phyloP scores from a whole-genome alignment of 2,113 vertebrate genomes.

The Nesogale talazaci region DNA sequence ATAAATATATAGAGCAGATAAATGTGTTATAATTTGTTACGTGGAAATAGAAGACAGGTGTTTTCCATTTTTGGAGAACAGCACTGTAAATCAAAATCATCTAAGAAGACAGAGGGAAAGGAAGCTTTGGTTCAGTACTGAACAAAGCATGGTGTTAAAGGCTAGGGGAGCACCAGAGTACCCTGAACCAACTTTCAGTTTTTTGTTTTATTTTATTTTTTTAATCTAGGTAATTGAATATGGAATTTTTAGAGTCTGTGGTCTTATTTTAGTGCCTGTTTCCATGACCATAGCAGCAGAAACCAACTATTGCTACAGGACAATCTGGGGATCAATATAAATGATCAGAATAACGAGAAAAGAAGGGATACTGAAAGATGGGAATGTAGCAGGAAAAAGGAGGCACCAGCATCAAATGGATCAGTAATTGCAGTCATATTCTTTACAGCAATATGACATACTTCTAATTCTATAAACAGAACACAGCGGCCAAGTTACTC shows the following conservation, averaged over 20 bases:
- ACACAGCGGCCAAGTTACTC: neutral
- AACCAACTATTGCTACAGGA: neutral
- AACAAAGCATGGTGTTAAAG: too few relatives aligned
- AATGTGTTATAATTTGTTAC: too few relatives aligned
- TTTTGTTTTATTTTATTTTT: too few relatives aligned
- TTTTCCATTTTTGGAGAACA: too few relatives aligned
- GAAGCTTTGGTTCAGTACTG: too few relatives aligned
- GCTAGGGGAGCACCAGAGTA: too few relatives aligned
- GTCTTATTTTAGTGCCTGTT: neutral
- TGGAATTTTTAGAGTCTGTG: neutral
- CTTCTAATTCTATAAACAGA: neutral
- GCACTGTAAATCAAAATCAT: too few relatives aligned
- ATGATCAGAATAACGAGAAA: neutral
- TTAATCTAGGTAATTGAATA: neutral
- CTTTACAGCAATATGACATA: neutral
- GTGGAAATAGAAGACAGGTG: too few relatives aligned
- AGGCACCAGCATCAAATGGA: neutral
- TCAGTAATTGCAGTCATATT: neutral
- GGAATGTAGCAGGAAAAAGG: neutral
- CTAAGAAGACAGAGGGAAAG: too few relatives aligned
- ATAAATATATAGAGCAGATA: too few relatives aligned
- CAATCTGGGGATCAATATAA: neutral
- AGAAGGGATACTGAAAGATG: neutral
- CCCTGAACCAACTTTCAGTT: too few relatives aligned
- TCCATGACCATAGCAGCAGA: neutral